phyloP scores from a whole-genome alignment of 2,888 invertebrate genomes.

The Drosophila aldrichi region DNA sequence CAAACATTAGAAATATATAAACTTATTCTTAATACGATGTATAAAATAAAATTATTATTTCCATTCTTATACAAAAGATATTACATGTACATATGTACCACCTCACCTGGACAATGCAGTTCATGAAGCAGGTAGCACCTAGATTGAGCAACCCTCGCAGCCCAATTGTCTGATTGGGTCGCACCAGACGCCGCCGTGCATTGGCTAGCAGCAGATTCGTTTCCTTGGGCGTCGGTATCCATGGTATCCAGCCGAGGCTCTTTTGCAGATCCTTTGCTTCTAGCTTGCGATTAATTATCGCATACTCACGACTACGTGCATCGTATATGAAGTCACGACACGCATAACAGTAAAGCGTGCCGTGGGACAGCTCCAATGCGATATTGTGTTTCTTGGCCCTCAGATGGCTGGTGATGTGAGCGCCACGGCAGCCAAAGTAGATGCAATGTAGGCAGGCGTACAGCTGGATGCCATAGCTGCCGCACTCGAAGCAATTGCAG shows the following conservation, averaged over 20 bases:
- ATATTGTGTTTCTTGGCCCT: slow-evolving; percentile 92
- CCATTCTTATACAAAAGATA: neutral
- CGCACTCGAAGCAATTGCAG: slow-evolving; percentile 93
- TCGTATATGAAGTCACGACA: slow-evolving; percentile 98
- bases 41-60: no score
- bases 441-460: slow-evolving; percentile 96
- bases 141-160: slow-evolving; percentile 97
- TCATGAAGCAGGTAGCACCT: slow-evolving; percentile 99
- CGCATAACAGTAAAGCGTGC: slow-evolving; percentile 94
- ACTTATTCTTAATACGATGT: neutral
- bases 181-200: slow-evolving; percentile 91
- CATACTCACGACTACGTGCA: slow-evolving; percentile 88
- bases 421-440: slow-evolving; percentile 95
- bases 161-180: slow-evolving; percentile 94
- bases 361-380: slow-evolving; percentile 94
- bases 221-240: slow-evolving; percentile 92
- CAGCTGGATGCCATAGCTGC: slow-evolving; percentile 91
- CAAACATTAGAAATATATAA: neutral
- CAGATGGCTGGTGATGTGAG: slow-evolving; percentile 95
- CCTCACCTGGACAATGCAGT: slow-evolving; percentile 95
- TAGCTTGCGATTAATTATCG: slow-evolving; percentile 86
- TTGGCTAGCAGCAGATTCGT: slow-evolving; percentile 91
- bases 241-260: slow-evolving; percentile 89
- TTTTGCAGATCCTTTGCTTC: slow-evolving; percentile 88
- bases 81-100: no score